phyloP scores from a whole-genome alignment of 2,888 invertebrate genomes.

The Dione vanillae region DNA sequence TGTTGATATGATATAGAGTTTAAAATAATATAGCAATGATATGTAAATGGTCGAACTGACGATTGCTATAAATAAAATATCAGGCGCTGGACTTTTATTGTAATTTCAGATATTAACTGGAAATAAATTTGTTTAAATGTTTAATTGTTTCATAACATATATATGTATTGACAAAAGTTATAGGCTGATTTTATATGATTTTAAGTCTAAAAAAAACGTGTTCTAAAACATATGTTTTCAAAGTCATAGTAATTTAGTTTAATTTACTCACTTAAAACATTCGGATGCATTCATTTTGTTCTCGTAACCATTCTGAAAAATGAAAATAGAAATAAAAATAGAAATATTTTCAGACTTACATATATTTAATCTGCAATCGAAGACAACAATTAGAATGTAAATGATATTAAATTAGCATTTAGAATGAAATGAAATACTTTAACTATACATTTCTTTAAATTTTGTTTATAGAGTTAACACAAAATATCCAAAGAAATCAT shows the following conservation, averaged over 20 bases:
- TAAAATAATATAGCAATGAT: not conserved
- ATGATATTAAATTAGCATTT: not conserved
- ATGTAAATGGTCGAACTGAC: not conserved
- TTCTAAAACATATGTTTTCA: not conserved
- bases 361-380: not conserved
- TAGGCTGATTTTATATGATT: not conserved
- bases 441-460: too few species aligned
- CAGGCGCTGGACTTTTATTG: constrained; percentile 17
- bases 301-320: constrained; percentile 77
- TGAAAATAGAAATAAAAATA: too few species aligned
- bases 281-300: constrained; percentile 79
- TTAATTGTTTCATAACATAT: not conserved
- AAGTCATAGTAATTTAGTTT: not conserved
- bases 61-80: constrained; percentile 23
- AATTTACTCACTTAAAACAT: constrained; percentile 75
- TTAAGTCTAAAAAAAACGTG: not conserved
- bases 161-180: not conserved
- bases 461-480: too few species aligned
- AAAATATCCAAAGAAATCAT: too few species aligned
- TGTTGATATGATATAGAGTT: not conserved
- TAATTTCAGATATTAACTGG: constrained; percentile 10
- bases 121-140: constrained; percentile 3
- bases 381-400: not conserved
- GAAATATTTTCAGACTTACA: too few species aligned
- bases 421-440: too few species aligned